Evolutionary conservation across 1,140 invertebrate species (phyloP), one percentile per base, ranked within the genome.

Genomic region (Drosophila subobscura): DNA sequence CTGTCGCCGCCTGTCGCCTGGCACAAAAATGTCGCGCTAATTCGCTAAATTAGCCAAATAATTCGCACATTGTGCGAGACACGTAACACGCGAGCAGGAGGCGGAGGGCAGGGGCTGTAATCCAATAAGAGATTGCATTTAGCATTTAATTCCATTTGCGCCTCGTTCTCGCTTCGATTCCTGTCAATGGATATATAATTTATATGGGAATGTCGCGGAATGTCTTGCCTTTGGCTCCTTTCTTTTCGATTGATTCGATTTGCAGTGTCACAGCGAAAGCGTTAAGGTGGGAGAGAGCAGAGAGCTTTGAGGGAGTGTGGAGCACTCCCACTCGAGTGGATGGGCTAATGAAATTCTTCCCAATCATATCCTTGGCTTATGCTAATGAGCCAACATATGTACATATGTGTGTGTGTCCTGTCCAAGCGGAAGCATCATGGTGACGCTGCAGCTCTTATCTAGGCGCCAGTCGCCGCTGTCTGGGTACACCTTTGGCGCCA

Each of bases 101-200:
- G 25, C 5, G 0, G 25, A 20, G 25, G 25, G 25, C 25, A 52
- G 53, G 41, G 77, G 40, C 81, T 63, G 85, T 85, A 85, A 85
- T 85, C 81, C 83, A 85, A 86, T 85, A 85, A 88, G 76, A 61
- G 77, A 83, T 75, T 86, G 77, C 81, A 85, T 85, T 80, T 75
- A 77, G 81, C 77, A 85, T 85, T 85, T 85, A 85, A 85, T 85
- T 85, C 79, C 83, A 85, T 85, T 85, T 80, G 77, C 81, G 81
- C 81, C 81, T 85, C 81, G 86, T 77, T 85, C 76, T 71, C 81
- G 80, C 0, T 37, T 37, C 33, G 33, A 37, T 37, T 37, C 3
- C 33, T 37, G 33, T 37, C 10, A 37, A 37, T 37, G 33, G 33
- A 12, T 37, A 4, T 12, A 37, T 37, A 37, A 37, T 37, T 37